These are phyloP conservation scores for Actinia equina DNA, from an alignment of 64 coral and sea anemone species.

Conservation along the genomic window DNA sequence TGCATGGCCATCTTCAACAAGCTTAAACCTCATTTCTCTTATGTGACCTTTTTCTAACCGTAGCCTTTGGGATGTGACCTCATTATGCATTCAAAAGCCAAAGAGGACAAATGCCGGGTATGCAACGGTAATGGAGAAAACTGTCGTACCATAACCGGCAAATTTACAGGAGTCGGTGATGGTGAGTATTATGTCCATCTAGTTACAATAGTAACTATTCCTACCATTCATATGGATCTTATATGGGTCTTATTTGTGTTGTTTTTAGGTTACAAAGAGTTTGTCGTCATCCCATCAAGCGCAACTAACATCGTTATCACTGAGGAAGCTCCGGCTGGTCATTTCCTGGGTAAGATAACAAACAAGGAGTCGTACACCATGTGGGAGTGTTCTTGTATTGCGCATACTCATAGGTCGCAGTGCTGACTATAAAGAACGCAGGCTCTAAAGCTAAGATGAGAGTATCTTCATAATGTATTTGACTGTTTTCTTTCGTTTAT, in stretches of 20 bases:
- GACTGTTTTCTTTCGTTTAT: neutral
- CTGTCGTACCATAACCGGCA: constrained; percentile 64
- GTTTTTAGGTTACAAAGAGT: constrained; percentile 75
- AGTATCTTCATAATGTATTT: neutral
- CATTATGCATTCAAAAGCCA: constrained; percentile 70
- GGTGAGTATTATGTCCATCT: neutral
- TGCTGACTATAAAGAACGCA: too few relatives aligned
- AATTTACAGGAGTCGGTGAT: constrained; percentile 39
- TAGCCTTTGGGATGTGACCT: constrained; percentile 91
- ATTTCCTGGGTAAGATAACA: constrained; percentile 57
- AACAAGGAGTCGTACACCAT: too few relatives aligned
- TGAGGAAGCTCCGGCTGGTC: constrained; percentile 29
- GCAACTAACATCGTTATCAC: constrained; percentile 77
- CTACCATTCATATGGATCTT: neutral
- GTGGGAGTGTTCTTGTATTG: too few relatives aligned
- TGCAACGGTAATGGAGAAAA: constrained; percentile 87
- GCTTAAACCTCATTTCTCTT: too few relatives aligned
- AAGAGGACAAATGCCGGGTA: constrained; percentile 94
- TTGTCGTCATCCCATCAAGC: constrained; percentile 67
- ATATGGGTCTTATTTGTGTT: neutral
- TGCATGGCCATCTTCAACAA: too few relatives aligned
- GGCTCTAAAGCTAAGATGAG: too few relatives aligned
- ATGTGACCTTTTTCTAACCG: neutral
- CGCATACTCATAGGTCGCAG: too few relatives aligned
- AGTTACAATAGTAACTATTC: neutral